These are phyloP conservation scores for Phylloscopus trochilus DNA, from an alignment of 2,113 vertebrate genomes.

Conservation along the genomic window DNA sequence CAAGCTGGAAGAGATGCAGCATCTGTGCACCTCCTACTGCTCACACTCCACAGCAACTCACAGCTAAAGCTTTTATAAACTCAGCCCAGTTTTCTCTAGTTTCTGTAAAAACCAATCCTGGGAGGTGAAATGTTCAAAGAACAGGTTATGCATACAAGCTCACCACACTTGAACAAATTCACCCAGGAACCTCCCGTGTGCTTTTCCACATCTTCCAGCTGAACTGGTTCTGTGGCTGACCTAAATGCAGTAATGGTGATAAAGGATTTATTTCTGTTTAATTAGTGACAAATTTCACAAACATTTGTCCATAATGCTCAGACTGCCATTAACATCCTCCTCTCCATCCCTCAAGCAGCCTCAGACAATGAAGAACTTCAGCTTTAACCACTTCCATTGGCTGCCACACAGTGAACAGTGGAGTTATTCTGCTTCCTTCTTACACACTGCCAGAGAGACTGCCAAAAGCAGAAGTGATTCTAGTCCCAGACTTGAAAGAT, in stretches of 20 bases:
- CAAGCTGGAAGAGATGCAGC: background rate
- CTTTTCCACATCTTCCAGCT: background rate
- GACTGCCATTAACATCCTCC: background rate
- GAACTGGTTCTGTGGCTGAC: constrained; percentile 7
- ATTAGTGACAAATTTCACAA: constrained; percentile 8
- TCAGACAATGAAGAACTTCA: background rate
- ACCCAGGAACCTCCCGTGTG: background rate
- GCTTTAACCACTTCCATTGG: background rate
- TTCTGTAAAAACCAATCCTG: background rate
- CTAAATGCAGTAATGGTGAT: background rate
- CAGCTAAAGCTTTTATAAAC: background rate
- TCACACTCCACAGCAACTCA: background rate
- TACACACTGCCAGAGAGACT: background rate
- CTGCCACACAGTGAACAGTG: background rate
- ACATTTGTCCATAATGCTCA: background rate
- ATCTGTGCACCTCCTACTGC: background rate
- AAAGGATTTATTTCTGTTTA: constrained; percentile 21
- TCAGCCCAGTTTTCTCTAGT: accelerated
- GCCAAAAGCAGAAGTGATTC: background rate
- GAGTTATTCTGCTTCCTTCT: background rate
- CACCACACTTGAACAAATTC: background rate
- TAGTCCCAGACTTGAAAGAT: background rate
- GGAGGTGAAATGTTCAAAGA: background rate
- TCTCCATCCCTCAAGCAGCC: background rate
- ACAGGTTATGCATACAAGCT: background rate